A percentile compares a stretch with the other conserved stretches of the same genome.
These are phyloP conservation scores for Hyperopisus bebe DNA, from an alignment of 2,113 vertebrate genomes.

Conservation along the genomic window DNA sequence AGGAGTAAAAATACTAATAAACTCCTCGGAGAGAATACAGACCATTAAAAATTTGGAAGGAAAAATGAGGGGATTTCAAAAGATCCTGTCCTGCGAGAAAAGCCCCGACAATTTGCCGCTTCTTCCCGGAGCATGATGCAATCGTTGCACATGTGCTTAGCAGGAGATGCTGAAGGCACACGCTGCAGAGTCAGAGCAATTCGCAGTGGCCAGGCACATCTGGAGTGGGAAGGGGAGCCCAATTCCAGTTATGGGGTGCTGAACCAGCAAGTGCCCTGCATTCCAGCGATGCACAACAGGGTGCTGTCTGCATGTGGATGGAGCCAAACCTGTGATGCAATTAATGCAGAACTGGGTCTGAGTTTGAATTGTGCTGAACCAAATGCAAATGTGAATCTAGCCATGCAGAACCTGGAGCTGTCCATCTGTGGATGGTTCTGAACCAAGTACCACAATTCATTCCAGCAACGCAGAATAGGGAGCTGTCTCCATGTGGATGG, in stretches of 20 bases:
- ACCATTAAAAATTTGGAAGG: slow-evolving; percentile 8
- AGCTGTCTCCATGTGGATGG: neutral
- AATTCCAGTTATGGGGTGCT: neutral
- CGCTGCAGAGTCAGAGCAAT: neutral
- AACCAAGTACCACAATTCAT: neutral
- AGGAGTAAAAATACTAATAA: neutral
- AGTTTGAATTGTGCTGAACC: neutral
- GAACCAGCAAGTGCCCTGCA: neutral
- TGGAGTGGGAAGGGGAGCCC: neutral
- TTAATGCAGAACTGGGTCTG: neutral
- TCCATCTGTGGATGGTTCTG: neutral
- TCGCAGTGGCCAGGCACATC: neutral
- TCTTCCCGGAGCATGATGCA: neutral
- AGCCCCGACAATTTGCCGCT: neutral
- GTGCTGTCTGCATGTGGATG: neutral
- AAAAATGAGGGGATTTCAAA: neutral
- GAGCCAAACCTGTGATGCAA: neutral
- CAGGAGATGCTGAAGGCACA: neutral
- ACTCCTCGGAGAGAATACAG: neutral
- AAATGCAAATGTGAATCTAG: neutral
- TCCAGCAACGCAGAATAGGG: neutral
- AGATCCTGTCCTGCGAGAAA: neutral
- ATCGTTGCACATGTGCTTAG: neutral
- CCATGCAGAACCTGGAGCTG: neutral
- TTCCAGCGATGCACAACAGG: neutral